Base-by-base conservation (phyloP, 1,140 invertebrate genomes). In the Aphaenogaster floridana region DNA sequence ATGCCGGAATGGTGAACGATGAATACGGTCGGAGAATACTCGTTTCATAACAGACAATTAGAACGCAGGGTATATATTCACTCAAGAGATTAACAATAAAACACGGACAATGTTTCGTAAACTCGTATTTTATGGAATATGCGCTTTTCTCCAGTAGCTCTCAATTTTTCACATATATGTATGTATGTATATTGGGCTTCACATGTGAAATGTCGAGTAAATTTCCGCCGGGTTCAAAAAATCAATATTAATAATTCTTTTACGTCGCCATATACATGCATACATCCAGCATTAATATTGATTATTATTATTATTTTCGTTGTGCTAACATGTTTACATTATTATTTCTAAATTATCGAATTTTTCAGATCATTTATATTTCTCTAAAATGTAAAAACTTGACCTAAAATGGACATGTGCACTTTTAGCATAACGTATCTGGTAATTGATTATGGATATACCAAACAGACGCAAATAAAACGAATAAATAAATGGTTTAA, bases 61-160 rank as follows among this genome's bases (percentile, higher is more conserved):
- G 42, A 84, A 42, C 45, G 80, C 54, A 17, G 45, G 13, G 17
- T 68, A 48, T 74, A 72, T 57, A 71, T 84, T 36, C 69, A 61
- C 28, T 63, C 39, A 61, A 74, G 54, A 84, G 69, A 84, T 84
- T 76, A 76, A 84, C n/a, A 76, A 74, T 61, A 36, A 74, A 74
- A 50, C 54, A 76, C 13, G 42, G 13, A 76, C 54, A 50, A 74
- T 74, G 28, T 45, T 42, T 39, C 45, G 69, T 76, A 74, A 84
- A 84, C 59, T 76, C 72, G 39, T 81, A 57, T 81, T 81, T 71
- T 57, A 71, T 48, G 68, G 2, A 36, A 61, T 21, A 50, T 36
- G 42, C 48, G 15, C 36, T 84, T 61, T 61, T 28, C 57, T 76
- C 42, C 28, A 48, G n/a, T n/a, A 17, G n/a, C 28, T 61, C 17